These are phyloP conservation scores for Mola mola DNA, from an alignment of 2,113 vertebrate genomes.

Conservation along the genomic window DNA sequence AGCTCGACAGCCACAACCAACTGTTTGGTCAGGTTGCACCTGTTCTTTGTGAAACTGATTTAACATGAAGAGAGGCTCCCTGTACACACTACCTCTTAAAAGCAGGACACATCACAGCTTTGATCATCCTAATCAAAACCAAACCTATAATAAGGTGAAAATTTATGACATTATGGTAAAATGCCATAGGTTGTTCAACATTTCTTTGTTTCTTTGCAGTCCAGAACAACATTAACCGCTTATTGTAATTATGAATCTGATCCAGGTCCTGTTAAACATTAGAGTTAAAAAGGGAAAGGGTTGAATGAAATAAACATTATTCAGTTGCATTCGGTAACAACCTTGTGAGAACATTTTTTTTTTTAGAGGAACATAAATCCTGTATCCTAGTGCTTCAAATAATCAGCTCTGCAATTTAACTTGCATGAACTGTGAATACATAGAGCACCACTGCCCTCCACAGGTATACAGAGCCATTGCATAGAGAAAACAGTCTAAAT, in stretches of 20 bases:
- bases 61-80: constrained; percentile 39
- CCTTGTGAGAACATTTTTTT: constrained; percentile 4
- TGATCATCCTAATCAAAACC: constrained; percentile 2
- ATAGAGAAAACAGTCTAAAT: constrained; percentile 4
- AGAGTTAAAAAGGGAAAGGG: no score
- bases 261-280: no score
- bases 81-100: constrained; percentile 8
- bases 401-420: constrained; percentile 42
- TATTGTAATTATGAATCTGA: constrained; percentile 18
- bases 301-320: no score
- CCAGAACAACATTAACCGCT: no score
- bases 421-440: constrained; percentile 16
- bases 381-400: constrained; percentile 41
- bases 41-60: constrained; percentile 61
- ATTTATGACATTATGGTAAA: background rate
- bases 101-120: constrained; percentile 24
- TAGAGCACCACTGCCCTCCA: constrained; percentile 80
- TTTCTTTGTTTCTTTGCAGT: constrained; percentile 5
- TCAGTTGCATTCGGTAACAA: background rate
- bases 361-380: constrained; percentile 19
- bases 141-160: background rate
- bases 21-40: constrained; percentile 58
- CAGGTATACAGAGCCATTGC: constrained; percentile 43
- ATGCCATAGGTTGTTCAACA: background rate
- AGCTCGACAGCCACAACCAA: constrained; percentile 50